phyloP scores from a whole-genome alignment of 1,140 invertebrate species.

The Drosophila dunni region DNA sequence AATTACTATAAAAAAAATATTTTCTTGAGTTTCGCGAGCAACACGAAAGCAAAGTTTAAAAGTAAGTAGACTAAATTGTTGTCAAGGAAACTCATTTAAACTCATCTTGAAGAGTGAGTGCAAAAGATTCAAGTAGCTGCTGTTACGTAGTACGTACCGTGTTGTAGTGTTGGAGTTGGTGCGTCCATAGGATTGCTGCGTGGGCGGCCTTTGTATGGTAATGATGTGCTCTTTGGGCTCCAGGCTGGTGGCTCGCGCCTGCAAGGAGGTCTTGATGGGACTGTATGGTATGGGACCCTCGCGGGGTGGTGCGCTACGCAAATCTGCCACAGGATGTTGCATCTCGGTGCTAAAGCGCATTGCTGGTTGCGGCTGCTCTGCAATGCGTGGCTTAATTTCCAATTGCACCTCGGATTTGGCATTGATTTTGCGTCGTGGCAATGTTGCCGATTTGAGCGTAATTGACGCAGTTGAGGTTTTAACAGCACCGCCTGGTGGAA shows the following conservation, averaged over 20 bases:
- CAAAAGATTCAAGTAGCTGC: not conserved
- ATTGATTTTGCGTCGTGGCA: slow-evolving; percentile 87
- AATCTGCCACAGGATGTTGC: slow-evolving; percentile 83
- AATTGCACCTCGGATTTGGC: slow-evolving; percentile 89
- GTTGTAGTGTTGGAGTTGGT: slow-evolving; percentile 77
- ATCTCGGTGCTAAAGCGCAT: slow-evolving; percentile 84
- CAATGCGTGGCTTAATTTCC: slow-evolving; percentile 82
- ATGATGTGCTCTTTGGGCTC: slow-evolving; percentile 87
- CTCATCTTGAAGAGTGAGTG: no score
- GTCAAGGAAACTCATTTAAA: no score
- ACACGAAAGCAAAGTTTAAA: no score
- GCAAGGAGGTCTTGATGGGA: slow-evolving; percentile 75
- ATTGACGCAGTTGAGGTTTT: slow-evolving; percentile 87
- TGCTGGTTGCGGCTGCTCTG: slow-evolving; percentile 69
- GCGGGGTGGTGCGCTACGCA: slow-evolving; percentile 84
- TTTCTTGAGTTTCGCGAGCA: no score
- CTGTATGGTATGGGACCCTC: slow-evolving; percentile 79
- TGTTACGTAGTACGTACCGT: slow-evolving; percentile 70
- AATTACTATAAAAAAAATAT: no score
- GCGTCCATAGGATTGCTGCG: slow-evolving; percentile 77
- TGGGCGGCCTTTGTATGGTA: slow-evolving; percentile 86
- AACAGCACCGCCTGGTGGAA: slow-evolving; percentile 80
- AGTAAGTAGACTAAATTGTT: no score
- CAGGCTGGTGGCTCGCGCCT: slow-evolving; percentile 74
- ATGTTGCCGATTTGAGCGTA: slow-evolving; percentile 88